These are phyloP conservation scores for Sialia sialis DNA, from an alignment of 2,113 vertebrate species.

Conservation along the genomic window DNA sequence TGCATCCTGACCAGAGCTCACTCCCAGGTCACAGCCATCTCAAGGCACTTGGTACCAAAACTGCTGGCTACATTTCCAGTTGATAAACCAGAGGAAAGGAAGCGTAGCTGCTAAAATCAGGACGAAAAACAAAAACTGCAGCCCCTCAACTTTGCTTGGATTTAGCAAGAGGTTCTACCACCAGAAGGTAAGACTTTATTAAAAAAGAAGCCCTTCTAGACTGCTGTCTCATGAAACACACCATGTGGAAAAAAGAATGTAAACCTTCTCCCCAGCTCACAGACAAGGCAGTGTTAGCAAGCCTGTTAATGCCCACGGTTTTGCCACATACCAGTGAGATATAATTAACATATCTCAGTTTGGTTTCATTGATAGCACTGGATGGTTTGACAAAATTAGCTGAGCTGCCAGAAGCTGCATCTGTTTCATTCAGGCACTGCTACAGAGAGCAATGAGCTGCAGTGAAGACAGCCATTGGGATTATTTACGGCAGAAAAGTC, in stretches of 20 bases:
- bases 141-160: not conserved
- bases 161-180: not conserved
- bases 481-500: not conserved
- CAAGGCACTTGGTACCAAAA: not conserved
- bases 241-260: not conserved
- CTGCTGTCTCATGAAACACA: not conserved
- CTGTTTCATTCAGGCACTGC: conserved; percentile 5
- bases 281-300: not conserved
- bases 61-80: not conserved
- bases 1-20: not conserved
- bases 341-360: conserved; percentile 19
- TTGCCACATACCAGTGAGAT: not conserved
- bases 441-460: not conserved
- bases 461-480: not conserved
- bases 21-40: not conserved
- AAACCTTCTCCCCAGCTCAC: not conserved
- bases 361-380: conserved; percentile 10
- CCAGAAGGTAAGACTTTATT: not conserved
- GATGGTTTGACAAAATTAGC: conserved; percentile 16
- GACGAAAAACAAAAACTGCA: not conserved
- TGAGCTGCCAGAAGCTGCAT: conserved; percentile 15
- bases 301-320: not conserved
- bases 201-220: not conserved
- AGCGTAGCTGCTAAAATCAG: not conserved
- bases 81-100: not conserved